A percentile compares a stretch with the other conserved stretches of the same genome.
Evolutionary conservation across 2,888 invertebrate species (phyloP).

Genomic region (Pterostichus niger): DNA sequence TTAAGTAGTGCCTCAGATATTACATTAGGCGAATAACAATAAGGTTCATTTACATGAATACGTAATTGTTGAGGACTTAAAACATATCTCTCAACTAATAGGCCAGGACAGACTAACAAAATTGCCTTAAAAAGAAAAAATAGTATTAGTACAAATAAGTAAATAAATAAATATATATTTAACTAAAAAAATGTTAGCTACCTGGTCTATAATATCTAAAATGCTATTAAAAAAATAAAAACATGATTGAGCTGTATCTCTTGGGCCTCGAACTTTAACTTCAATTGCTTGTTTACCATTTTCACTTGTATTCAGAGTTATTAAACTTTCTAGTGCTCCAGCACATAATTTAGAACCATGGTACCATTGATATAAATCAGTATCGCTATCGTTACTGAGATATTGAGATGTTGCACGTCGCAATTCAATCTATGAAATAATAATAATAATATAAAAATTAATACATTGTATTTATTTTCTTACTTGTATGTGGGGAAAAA

Average conservation of each 20-base stretch:
- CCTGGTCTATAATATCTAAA: conserved; percentile 81
- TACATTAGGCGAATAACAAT: conserved; percentile 75
- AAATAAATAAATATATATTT: not conserved
- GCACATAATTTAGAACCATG: conserved; percentile 85
- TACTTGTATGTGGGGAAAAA: conserved; percentile 85
- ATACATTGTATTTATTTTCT: not conserved
- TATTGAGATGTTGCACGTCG: conserved; percentile 73
- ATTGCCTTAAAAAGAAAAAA: conserved; percentile 78
- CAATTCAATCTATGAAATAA: conserved; percentile 72
- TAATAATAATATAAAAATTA: not conserved
- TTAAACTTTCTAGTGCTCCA: conserved; percentile 83
- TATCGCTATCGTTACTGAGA: conserved; percentile 78
- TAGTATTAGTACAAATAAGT: conserved; percentile 20
- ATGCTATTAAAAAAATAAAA: conserved; percentile 86
- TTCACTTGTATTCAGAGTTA: conserved; percentile 80
- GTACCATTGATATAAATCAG: conserved; percentile 86
- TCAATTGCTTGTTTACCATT: conserved; percentile 79
- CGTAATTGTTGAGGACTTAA: conserved; percentile 82
- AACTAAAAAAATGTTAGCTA: conserved; percentile 69
- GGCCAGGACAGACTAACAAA: conserved; percentile 83
- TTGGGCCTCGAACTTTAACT: conserved; percentile 84
- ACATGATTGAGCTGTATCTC: conserved; percentile 79
- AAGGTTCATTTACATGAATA: conserved; percentile 74
- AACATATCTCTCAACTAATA: conserved; percentile 83
- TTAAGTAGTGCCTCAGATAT: conserved; percentile 76